phyloP scores from a whole-genome alignment of 2,797 vertebrate genomes.

The Urosaurus nigricauda region DNA sequence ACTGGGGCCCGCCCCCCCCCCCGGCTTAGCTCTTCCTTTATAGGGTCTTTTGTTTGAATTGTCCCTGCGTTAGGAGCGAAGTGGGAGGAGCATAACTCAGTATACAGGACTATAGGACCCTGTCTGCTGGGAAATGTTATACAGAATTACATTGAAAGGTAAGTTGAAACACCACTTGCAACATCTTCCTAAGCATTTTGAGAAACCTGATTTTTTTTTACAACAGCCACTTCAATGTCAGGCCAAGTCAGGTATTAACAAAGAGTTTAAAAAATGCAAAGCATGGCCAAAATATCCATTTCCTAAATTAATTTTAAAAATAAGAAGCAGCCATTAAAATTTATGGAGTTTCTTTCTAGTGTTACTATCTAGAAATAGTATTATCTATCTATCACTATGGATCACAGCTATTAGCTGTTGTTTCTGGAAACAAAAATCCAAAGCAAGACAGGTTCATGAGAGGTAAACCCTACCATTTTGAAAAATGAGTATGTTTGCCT shows the following conservation, averaged over 20 bases:
- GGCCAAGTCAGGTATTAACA: not conserved
- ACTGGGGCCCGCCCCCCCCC: too few relatives aligned
- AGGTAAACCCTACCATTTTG: conserved; percentile 54
- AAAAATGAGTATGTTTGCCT: conserved; percentile 39
- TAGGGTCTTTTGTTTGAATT: too few relatives aligned
- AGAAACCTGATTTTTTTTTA: conserved; percentile 4
- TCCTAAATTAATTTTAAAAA: conserved; percentile 53
- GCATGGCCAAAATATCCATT: conserved; percentile 1
- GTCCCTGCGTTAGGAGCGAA: too few relatives aligned
- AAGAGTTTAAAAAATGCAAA: conserved; percentile 16
- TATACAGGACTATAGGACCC: too few relatives aligned
- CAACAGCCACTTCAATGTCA: not conserved
- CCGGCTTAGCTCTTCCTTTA: too few relatives aligned
- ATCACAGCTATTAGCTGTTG: conserved; percentile 64
- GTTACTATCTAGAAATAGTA: too few relatives aligned
- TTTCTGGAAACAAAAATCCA: conserved; percentile 63
- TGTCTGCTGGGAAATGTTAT: conserved; percentile 14
- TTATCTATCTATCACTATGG: conserved; percentile 8
- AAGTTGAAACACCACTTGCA: not conserved
- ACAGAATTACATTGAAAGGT: conserved; percentile 33
- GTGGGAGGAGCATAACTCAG: too few relatives aligned
- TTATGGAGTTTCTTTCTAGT: conserved; percentile 12
- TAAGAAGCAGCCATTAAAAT: not conserved
- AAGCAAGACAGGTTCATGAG: conserved; percentile 34
- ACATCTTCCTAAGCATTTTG: conserved; percentile 28